Base-by-base conservation (phyloP, 2,113 vertebrate species). In the Tenebrosternarchus preto region DNA sequence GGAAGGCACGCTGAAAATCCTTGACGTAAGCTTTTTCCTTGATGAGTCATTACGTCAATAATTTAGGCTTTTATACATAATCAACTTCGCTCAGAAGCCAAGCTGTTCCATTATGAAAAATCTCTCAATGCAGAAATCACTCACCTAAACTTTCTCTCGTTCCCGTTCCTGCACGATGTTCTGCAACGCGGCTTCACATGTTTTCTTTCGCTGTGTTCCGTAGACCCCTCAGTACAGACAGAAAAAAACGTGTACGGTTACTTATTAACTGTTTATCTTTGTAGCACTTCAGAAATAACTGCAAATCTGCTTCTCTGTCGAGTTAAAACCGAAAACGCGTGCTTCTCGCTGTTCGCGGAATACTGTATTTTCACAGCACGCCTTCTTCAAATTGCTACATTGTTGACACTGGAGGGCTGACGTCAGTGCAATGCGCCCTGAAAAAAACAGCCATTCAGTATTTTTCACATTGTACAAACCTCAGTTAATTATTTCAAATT, bases 351-450 rank as follows among this genome's bases (percentile, higher is more conserved):
- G 9, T 15, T 50, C 43, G 43, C 12, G 15, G 5, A 46, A 46
- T 46, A 46, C 43, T 50, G 43, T 50, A 50, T 15, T 0, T 50
- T 50, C 9, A 12, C 79, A 67, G 81, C 89, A 84, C 89, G 90
- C 89, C 86, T 85, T 86, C 82, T 85, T 86, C 82, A 87, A 81
- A 80, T 81, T 86, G 89, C 90, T 91, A 89, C 90, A 89, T 89
- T 92, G 91, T 92, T 92, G 91, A 92, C 91, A 92, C 90, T 89
- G 87, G 81, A 82, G 87, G 67, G 75, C 73, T 92, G 91, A 92
- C 90, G 91, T 92, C 90, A 91, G 86, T 80, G 86, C 82, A 72
- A 82, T 86, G 85, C 90, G 86, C 12, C 31, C n/a, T 16, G 9
- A 46, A 57, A 90, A 88, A 89, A 88, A 83, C 4, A 39, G 39